phyloP scores from a whole-genome alignment of 2,888 invertebrate species.

The Acanthosepion lycidas region DNA sequence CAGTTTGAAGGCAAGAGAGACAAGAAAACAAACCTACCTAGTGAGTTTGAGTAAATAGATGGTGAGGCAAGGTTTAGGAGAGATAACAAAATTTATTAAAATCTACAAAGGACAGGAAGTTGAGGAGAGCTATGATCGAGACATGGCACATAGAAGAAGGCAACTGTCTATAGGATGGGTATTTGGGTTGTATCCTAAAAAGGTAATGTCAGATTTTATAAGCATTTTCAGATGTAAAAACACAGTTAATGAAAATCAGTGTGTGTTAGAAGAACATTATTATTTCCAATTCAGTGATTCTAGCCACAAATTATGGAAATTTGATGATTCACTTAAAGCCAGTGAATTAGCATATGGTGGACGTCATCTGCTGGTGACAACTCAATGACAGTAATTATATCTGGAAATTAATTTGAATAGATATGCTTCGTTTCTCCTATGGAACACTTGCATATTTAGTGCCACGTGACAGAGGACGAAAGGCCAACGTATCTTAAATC shows the following conservation, averaged over 20 bases:
- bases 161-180: too few species aligned
- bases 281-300: background rate
- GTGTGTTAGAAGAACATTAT: background rate
- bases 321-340: background rate
- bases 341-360: background rate
- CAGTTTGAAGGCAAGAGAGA: too few species aligned
- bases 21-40: too few species aligned
- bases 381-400: background rate
- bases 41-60: too few species aligned
- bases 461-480: background rate
- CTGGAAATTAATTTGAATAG: conserved; percentile 15
- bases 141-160: too few species aligned
- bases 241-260: background rate
- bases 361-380: background rate
- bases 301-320: background rate
- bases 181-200: too few species aligned
- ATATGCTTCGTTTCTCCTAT: background rate
- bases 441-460: background rate
- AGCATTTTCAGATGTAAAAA: background rate
- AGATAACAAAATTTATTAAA: too few species aligned
- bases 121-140: too few species aligned
- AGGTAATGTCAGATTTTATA: too few species aligned
- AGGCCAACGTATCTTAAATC: background rate
- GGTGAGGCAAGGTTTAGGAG: too few species aligned
- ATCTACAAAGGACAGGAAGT: too few species aligned